Conservation (phyloP, 2,113 vertebrate species). For the Sorex fumeus region DNA sequence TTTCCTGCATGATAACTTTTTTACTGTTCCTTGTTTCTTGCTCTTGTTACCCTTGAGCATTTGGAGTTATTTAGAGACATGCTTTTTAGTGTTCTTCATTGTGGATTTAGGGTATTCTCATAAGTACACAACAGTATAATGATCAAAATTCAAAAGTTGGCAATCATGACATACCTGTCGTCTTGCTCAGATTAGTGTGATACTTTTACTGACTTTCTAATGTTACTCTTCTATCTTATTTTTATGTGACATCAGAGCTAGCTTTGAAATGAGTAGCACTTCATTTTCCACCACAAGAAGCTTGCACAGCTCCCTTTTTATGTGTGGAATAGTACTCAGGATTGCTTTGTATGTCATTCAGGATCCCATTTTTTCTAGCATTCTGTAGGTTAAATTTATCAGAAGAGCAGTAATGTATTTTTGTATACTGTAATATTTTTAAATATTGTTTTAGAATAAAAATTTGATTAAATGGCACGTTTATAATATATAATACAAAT, state of each 20-base stretch:
- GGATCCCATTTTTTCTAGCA: not conserved
- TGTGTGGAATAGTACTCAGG: not conserved
- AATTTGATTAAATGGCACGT: no score
- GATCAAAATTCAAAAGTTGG: slow-evolving; percentile 29
- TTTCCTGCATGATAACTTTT: no score
- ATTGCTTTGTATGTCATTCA: not conserved
- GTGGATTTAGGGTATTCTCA: slow-evolving; percentile 5
- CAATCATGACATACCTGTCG: not conserved
- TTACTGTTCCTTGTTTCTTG: not conserved
- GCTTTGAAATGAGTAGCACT: slow-evolving; percentile 32
- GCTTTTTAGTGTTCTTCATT: slow-evolving; percentile 21
- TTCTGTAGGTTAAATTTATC: slow-evolving; percentile 1
- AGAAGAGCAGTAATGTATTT: not conserved
- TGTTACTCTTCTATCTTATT: not conserved
- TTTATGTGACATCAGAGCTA: not conserved
- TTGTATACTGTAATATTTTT: not conserved
- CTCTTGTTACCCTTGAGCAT: no score
- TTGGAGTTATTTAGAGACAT: no score
- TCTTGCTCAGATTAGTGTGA: not conserved
- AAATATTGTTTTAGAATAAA: not conserved
- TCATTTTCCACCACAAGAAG: not conserved
- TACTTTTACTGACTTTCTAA: not conserved
- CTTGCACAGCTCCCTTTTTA: slow-evolving; percentile 7
- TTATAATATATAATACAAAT: no score
- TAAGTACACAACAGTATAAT: not conserved